A percentile compares a stretch with the other conserved stretches of the same genome.
Evolutionary conservation across 2,888 invertebrate genomes (phyloP).

Genomic region (Synanthedon tipuliformis): DNA sequence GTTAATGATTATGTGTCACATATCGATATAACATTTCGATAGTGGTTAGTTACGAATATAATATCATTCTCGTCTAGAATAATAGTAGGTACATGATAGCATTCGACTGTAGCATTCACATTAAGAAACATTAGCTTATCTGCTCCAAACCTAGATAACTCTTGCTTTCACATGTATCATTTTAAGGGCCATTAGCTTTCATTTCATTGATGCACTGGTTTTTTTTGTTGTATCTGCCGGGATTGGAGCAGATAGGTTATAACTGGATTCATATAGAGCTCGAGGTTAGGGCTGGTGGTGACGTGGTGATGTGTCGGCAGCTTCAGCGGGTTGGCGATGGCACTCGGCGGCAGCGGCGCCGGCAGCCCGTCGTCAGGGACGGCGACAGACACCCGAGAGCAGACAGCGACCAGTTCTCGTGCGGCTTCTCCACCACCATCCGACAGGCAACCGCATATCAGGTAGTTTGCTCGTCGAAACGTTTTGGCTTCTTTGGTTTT

Average conservation of each 20-base stretch:
- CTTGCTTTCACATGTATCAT: not conserved
- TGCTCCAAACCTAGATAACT: conserved; percentile 39
- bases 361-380: conserved; percentile 41
- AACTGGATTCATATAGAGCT: conserved; percentile 18
- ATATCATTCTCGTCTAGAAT: not conserved
- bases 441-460: conserved; percentile 61
- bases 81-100: not conserved
- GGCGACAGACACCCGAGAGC: conserved; percentile 36
- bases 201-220: not conserved
- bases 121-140: conserved; percentile 34
- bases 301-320: conserved; percentile 69
- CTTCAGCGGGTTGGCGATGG: conserved; percentile 70
- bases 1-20: too few relatives aligned
- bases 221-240: not conserved
- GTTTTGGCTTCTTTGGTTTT: conserved; percentile 50
- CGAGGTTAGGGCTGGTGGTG: conserved; percentile 61
- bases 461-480: conserved; percentile 62
- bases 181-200: not conserved
- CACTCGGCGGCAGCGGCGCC: conserved; percentile 61
- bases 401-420: conserved; percentile 55
- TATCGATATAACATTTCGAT: too few relatives aligned
- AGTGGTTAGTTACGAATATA: not conserved
- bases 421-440: conserved; percentile 59
- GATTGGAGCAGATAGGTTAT: conserved; percentile 55
- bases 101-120: not conserved